Evolutionary conservation across 2,888 invertebrate species (phyloP).

Genomic region (Drosophila yooni): DNA sequence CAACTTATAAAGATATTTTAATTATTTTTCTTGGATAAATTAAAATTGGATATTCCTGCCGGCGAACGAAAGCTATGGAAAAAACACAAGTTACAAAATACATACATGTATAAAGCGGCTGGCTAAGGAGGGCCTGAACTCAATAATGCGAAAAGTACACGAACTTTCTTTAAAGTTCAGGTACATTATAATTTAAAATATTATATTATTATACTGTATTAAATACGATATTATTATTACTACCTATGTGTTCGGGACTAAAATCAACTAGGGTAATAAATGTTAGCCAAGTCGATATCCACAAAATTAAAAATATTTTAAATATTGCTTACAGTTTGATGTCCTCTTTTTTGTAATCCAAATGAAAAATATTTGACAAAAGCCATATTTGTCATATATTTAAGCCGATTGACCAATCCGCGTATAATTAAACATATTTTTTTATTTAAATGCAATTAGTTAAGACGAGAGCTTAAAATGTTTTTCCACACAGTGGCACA

Average conservation of each 20-base stretch:
- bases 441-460: background rate
- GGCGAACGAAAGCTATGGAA: conserved; percentile 6
- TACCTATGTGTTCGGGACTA: background rate
- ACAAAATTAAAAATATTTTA: background rate
- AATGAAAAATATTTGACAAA: background rate
- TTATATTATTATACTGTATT: background rate
- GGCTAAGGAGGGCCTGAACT: background rate
- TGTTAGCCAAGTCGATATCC: background rate
- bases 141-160: background rate
- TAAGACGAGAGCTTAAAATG: background rate
- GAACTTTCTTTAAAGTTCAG: background rate
- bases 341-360: too few species aligned
- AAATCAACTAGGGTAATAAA: background rate
- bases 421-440: background rate
- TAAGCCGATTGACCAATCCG: too few species aligned
- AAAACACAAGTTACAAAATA: conserved; percentile 4
- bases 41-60: conserved; percentile 34
- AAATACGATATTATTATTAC: too few species aligned
- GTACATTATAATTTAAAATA: background rate
- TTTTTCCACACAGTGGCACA: background rate
- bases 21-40: conserved; percentile 56
- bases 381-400: too few species aligned
- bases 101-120: background rate
- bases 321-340: background rate
- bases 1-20: conserved; percentile 50